Base-by-base conservation (phyloP, 2,888 invertebrate species). In the Torymus tubicola region DNA sequence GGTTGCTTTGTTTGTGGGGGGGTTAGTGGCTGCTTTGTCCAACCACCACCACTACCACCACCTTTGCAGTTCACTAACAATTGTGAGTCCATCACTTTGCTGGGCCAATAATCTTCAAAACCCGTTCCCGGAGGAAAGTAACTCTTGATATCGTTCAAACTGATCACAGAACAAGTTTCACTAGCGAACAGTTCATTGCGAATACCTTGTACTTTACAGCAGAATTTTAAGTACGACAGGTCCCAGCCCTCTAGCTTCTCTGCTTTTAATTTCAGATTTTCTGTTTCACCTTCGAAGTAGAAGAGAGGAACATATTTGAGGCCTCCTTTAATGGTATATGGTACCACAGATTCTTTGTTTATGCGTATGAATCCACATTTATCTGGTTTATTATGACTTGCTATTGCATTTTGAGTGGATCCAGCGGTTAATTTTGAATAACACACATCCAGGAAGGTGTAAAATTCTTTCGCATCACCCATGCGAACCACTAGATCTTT, bases 61-160 rank as follows among this genome's bases (percentile, higher is more conserved):
- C 91, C 89, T 79, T 94, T 94, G 58, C 94, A 94, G 71, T 93
- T 94, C 85, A 96, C 94, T 65, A 96, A 91, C 21, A 96, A 92
- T 89, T 96, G 96, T 0, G 95, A 95, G 87, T 96, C 96, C 83
- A 96, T 94, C 79, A 96, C 96, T 91, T 97, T 96, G 89, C 95
- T 95, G 0, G 97, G 97, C 97, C 97, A 97, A 90, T 97, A 97
- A 87, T 97, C 97, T 89, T 97, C 97, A 88, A 97, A 97, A 85
- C 95, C 94, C 0, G 97, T 97, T 31, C 96, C 96, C 11, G 96
- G 96, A 0, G 97, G 97, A 87, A 97, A 97, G 89, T 97, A 97
- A 90, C 96, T 96, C 89, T 96, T 96, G 86, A 97, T 96, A 91
- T 97, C 97, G 60, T 95, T 94, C 85, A 97, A 93, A 92, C 96